phyloP scores from a whole-genome alignment of 2,113 vertebrate genomes.

The Eulacestoma nigropectus region DNA sequence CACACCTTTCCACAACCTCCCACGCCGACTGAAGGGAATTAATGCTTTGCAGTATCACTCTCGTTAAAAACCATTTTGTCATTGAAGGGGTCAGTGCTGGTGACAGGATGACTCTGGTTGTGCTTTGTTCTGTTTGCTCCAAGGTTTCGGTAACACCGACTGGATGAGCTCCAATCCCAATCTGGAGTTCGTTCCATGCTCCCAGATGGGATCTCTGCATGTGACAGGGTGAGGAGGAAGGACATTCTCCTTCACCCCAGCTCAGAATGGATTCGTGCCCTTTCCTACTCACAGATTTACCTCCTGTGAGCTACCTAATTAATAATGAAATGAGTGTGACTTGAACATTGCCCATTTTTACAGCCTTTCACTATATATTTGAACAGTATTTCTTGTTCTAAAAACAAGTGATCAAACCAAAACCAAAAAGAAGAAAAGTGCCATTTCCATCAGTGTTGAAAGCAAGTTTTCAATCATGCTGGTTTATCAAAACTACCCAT shows the following conservation, averaged over 20 bases:
- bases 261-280: not conserved
- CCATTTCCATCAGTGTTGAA: not conserved
- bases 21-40: not conserved
- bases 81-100: not conserved
- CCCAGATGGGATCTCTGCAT: constrained; percentile 8
- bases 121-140: not conserved
- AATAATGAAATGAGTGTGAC: not conserved
- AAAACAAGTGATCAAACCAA: not conserved
- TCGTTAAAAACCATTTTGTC: not conserved
- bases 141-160: not conserved
- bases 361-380: not conserved
- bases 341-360: not conserved
- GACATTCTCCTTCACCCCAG: not conserved
- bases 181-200: not conserved
- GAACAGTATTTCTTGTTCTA: not conserved
- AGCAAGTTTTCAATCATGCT: not conserved
- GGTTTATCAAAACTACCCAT: not conserved
- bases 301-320: not conserved
- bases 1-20: not conserved
- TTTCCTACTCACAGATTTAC: not conserved
- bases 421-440: not conserved
- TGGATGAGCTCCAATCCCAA: not conserved
- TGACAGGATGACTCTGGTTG: not conserved
- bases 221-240: not conserved
- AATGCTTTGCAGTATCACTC: not conserved